Base-by-base conservation (phyloP, 2,888 invertebrate genomes). In the Torymus auratus region DNA sequence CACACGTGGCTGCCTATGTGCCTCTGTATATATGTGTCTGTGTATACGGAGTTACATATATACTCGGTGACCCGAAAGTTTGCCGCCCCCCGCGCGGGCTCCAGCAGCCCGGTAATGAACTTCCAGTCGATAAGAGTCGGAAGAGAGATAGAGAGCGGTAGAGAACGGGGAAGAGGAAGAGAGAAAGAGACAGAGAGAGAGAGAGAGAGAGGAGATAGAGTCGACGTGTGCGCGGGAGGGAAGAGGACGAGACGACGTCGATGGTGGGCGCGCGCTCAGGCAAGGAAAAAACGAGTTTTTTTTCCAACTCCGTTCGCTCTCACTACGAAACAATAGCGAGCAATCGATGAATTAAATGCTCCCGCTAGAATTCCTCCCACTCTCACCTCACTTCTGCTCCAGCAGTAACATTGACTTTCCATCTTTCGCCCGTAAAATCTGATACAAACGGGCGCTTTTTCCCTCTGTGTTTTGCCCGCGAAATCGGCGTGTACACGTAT, bases 51-150 rank as follows among this genome's bases (percentile, higher is more conserved):
- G 58, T 62, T 52, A 23, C 52, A n/a, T 23, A 71, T 60, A 64
- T n/a, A 50, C 55, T 58, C 50, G 70, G 65, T 71, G 81, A 78
- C 78, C 65, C 77, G 65, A 81, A 81, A 81, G 81, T 81, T 81
- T 78, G 61, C 74, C 67, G 23, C 23, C 68, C 52, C 52, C 50
- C 20, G 17, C 41, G 41, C 41, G 41, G 7, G 41, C 7, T 41
- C 41, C 41, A 41, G 41, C 41, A 41, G 41, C 15, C 58, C 67
- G 65, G 81, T 81, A 81, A 81, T 80, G 75, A 80, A 80, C 80
- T 81, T 81, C 78, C 81, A 81, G 78, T 81, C 78, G 81, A 81
- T 81, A 81, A 70, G 78, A 81, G 74, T 78, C 65, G 73, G 62
- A 78, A 70, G 71, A 28, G 69, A 75, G 74, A 78, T 74, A 64